phyloP scores from a whole-genome alignment of 2,888 invertebrate genomes.

The Drosophila prolongata region DNA sequence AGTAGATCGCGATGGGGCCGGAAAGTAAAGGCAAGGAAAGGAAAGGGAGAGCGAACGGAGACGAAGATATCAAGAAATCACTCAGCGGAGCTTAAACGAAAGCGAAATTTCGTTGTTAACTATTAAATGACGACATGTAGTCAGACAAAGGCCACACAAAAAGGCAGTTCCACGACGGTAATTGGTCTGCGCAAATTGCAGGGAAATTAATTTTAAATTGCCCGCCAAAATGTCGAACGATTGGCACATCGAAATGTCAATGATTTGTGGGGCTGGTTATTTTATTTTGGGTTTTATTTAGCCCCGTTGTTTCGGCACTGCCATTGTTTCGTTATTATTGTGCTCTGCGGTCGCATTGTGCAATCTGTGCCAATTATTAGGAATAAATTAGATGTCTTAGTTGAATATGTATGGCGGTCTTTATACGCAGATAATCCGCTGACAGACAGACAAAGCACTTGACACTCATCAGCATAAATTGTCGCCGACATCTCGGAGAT shows the following conservation, averaged over 20 bases:
- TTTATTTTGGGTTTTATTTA: constrained; percentile 24
- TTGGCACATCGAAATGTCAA: constrained; percentile 76
- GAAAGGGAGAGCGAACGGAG: background rate
- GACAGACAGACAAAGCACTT: constrained; percentile 33
- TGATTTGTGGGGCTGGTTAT: constrained; percentile 54
- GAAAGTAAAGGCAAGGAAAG: constrained; percentile 7
- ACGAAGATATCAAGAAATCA: constrained; percentile 32
- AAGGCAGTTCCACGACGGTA: constrained; percentile 41
- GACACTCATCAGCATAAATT: constrained; percentile 32
- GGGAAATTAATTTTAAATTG: constrained; percentile 76
- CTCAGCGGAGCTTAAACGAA: constrained; percentile 55
- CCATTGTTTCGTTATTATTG: constrained; percentile 20
- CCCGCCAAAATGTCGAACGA: constrained; percentile 75
- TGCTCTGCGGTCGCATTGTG: constrained; percentile 55
- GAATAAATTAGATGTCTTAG: constrained; percentile 65
- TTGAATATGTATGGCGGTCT: constrained; percentile 63
- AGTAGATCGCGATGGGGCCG: constrained; percentile 6
- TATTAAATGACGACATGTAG: constrained; percentile 70
- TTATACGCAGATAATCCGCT: constrained; percentile 52
- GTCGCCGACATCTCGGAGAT: constrained; percentile 31
- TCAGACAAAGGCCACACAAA: constrained; percentile 67
- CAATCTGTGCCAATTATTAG: constrained; percentile 71
- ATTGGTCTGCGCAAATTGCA: constrained; percentile 72
- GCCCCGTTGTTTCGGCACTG: constrained; percentile 13
- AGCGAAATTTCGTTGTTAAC: constrained; percentile 64